Conservation (phyloP, 2,888 invertebrate species). For the Corythucha ciliata region DNA sequence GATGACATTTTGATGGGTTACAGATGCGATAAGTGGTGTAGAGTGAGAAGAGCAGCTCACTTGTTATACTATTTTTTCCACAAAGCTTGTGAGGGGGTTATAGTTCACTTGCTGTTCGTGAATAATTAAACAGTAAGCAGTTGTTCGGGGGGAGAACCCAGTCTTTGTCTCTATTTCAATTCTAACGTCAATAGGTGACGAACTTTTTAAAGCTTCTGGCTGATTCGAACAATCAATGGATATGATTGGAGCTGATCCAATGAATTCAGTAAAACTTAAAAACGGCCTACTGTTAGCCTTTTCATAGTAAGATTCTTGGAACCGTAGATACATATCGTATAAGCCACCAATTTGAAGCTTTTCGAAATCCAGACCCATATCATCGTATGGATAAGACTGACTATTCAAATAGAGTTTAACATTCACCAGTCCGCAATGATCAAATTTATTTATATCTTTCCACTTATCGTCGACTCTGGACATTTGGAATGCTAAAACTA, state of each 20-base stretch:
- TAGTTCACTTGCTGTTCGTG: constrained; percentile 27
- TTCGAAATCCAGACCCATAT: constrained; percentile 37
- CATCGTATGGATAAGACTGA: constrained; percentile 40
- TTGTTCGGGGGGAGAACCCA: constrained; percentile 31
- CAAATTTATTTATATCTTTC: constrained; percentile 32
- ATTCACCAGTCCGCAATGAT: constrained; percentile 38
- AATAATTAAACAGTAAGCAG: constrained; percentile 37
- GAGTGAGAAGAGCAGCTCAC: neutral
- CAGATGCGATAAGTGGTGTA: neutral
- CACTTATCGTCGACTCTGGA: constrained; percentile 37
- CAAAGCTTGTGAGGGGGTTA: neutral
- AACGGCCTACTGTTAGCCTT: constrained; percentile 30
- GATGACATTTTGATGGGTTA: neutral
- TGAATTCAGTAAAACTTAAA: constrained; percentile 2
- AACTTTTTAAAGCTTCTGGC: constrained; percentile 31
- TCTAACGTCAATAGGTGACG: constrained; percentile 31
- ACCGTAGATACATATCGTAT: constrained; percentile 6
- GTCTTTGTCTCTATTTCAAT: constrained; percentile 33
- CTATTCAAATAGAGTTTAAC: constrained; percentile 40
- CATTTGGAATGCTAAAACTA: constrained; percentile 41
- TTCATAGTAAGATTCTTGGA: constrained; percentile 29
- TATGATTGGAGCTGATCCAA: constrained; percentile 8
- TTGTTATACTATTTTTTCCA: neutral
- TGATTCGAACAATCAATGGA: constrained; percentile 22
- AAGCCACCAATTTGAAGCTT: constrained; percentile 31